These are phyloP conservation scores for Rhagologus leucostigma DNA, from an alignment of 2,113 vertebrate species.

Conservation along the genomic window DNA sequence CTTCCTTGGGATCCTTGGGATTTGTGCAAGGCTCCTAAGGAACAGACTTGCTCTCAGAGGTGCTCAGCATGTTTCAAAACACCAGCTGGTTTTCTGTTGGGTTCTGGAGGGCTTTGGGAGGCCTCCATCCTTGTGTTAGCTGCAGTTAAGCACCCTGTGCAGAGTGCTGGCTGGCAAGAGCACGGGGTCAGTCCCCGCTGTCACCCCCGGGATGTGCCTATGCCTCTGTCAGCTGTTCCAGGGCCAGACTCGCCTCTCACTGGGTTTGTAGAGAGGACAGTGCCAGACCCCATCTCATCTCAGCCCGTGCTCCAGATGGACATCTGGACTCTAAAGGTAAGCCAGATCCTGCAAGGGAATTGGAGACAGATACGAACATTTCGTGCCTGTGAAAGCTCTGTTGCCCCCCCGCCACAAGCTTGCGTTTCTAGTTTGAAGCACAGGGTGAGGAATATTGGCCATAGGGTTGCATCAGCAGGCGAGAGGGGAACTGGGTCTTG, in stretches of 20 bases:
- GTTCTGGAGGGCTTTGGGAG: background rate
- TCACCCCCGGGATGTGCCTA: background rate
- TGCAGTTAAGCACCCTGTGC: background rate
- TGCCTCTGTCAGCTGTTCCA: rapidly evolving
- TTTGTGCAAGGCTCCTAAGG: background rate
- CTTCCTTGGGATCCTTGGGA: background rate
- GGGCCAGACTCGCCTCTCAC: background rate
- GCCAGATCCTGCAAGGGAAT: background rate
- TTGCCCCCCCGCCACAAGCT: rapidly evolving
- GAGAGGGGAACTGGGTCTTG: background rate
- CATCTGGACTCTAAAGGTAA: background rate
- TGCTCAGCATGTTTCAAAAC: background rate
- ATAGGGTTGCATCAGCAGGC: background rate
- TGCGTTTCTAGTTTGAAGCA: background rate
- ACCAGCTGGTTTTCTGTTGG: background rate
- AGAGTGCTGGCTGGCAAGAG: background rate
- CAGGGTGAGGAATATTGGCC: background rate
- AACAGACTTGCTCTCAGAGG: background rate
- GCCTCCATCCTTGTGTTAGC: rapidly evolving
- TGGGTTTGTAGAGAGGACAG: background rate
- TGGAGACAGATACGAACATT: rapidly evolving
- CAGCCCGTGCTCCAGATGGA: rapidly evolving
- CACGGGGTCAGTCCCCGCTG: rapidly evolving
- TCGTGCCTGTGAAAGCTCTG: background rate
- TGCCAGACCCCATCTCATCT: background rate